Evolutionary conservation across 2,888 invertebrate species (phyloP), one percentile per base, ranked within the genome.

Genomic region (Tinea trinotella): DNA sequence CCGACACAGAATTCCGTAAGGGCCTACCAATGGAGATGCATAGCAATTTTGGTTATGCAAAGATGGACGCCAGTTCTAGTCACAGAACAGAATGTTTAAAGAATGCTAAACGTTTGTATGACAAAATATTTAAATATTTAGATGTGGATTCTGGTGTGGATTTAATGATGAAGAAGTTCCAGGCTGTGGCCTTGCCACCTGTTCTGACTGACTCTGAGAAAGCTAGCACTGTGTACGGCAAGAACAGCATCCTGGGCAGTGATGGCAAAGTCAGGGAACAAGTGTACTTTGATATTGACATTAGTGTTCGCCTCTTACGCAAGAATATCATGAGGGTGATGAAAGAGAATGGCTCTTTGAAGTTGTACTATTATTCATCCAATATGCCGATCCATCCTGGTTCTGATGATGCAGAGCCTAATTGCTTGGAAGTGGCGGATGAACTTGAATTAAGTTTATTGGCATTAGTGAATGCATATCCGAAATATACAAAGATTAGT

Each of bases 171-270:
- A 93, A 92, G 64, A 89, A 90, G 60, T 95, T 92, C 66, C 92
- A 97, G 68, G 92, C 93, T 64, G 94, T 94, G 74, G 93, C 94
- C 2, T 78, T 99, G 54, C 98, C 99, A 0, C 98, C 98, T 0
- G 87, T 91, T 22, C 71, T 95, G 1, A 88, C 87, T 19, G 79
- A 88, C 59, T 76, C 77, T 12, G 97, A 97, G 73, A 89, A 88
- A 58, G 67, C 77, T 1, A 89, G 91, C 54, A 93, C 93, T 6
- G 90, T 93, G 0, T 90, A 89, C 64, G 91, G 91, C 20, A 93
- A 92, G 57, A 91, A 92, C 1, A 93, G 92, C 70, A 76, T 76
- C 6, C 91, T 94, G 88, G 71, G 86, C 54, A 73, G 79, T 22
- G 76, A 89, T 60, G 93, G 93, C 0, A 65, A 77, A 59, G 89